Percentiles rank a stretch among this genome's conserved stretches.
phyloP scores from a whole-genome alignment of 2,888 invertebrate species.

The Zaprionus bogoriensis region DNA sequence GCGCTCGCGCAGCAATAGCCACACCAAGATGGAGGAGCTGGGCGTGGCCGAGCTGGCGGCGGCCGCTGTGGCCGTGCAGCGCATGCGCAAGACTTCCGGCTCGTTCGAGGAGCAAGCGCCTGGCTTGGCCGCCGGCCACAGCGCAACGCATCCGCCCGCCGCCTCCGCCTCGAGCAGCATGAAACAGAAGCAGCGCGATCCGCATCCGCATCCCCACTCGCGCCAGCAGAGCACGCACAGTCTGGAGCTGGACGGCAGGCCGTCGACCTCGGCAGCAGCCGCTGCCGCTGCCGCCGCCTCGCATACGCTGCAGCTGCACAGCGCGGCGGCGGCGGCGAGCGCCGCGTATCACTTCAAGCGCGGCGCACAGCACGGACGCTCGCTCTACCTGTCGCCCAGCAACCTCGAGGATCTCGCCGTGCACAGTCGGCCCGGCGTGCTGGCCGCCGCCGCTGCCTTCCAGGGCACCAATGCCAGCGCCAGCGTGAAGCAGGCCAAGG shows the following conservation, averaged over 20 bases:
- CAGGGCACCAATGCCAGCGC: slow-evolving; percentile 83
- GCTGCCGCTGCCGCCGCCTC: slow-evolving; percentile 60
- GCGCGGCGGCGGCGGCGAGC: slow-evolving; percentile 79
- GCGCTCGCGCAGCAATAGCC: slow-evolving; percentile 82
- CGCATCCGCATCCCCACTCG: slow-evolving; percentile 79
- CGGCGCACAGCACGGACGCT: slow-evolving; percentile 81
- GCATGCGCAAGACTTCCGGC: slow-evolving; percentile 76
- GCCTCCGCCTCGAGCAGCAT: slow-evolving; percentile 73
- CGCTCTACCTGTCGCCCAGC: slow-evolving; percentile 82
- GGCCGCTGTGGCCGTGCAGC: slow-evolving; percentile 62
- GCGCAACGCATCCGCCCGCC: slow-evolving; percentile 68
- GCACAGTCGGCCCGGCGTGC: slow-evolving; percentile 79
- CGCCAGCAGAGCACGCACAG: slow-evolving; percentile 83
- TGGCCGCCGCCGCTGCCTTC: slow-evolving; percentile 81
- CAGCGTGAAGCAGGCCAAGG: slow-evolving; percentile 81
- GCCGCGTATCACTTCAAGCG: slow-evolving; percentile 82
- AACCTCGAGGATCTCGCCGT: slow-evolving; percentile 82
- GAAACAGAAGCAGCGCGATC: slow-evolving; percentile 75
- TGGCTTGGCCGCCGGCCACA: slow-evolving; percentile 54
- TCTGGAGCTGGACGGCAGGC: slow-evolving; percentile 81
- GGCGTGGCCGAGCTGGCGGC: slow-evolving; percentile 72
- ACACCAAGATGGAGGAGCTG: slow-evolving; percentile 81
- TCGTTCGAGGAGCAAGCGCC: slow-evolving; percentile 79
- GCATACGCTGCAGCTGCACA: slow-evolving; percentile 77
- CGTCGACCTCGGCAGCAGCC: slow-evolving; percentile 76